A percentile compares a stretch with the other conserved stretches of the same genome.
phyloP scores from a whole-genome alignment of 1,140 invertebrate genomes.

The Philopotamus ludificatus region DNA sequence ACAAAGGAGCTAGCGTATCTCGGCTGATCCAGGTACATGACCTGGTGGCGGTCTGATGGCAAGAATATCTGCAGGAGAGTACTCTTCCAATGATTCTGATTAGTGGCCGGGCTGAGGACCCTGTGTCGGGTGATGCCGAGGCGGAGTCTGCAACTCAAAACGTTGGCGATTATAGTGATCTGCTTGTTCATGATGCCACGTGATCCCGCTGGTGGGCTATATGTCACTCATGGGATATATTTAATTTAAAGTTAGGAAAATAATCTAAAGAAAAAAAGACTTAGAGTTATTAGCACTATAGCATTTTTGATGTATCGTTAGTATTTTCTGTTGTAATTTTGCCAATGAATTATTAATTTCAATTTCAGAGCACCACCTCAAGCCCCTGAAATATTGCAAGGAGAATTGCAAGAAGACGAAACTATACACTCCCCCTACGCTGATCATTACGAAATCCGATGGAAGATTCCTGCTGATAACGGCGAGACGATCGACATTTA shows the following conservation, averaged over 20 bases:
- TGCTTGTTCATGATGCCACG: too few relatives aligned
- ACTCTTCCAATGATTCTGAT: too few relatives aligned
- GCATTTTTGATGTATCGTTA: not conserved
- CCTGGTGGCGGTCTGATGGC: too few relatives aligned
- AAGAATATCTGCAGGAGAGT: too few relatives aligned
- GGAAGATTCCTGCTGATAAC: conserved; percentile 82
- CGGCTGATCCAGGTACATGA: too few relatives aligned
- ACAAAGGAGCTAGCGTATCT: too few relatives aligned
- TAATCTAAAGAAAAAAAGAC: not conserved
- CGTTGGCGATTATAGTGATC: too few relatives aligned
- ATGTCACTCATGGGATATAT: not conserved
- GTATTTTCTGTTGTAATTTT: not conserved
- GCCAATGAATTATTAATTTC: not conserved
- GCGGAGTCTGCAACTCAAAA: too few relatives aligned
- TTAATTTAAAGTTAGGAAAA: not conserved
- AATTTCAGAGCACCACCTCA: conserved; percentile 46
- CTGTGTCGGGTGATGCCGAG: too few relatives aligned
- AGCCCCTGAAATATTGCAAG: conserved; percentile 45
- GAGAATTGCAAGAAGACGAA: conserved; percentile 39
- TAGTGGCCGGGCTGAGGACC: too few relatives aligned
- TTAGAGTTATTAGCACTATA: not conserved
- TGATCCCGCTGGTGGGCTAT: too few relatives aligned
- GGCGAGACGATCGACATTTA: conserved; percentile 85
- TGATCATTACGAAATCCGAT: conserved; percentile 76
- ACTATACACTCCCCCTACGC: conserved; percentile 59